Base-by-base conservation (phyloP, 1,140 invertebrate species). In the Philopotamus ludificatus region DNA sequence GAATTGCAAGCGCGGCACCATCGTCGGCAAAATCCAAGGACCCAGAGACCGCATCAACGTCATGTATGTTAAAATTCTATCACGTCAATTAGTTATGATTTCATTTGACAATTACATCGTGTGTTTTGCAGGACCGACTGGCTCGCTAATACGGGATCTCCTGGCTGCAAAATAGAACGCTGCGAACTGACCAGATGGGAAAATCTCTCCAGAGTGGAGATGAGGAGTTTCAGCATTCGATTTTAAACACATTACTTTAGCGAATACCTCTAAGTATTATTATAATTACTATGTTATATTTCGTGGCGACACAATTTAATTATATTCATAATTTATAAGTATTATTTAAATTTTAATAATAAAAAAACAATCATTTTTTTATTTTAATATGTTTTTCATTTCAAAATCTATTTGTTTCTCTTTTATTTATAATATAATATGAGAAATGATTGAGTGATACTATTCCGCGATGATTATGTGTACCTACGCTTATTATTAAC, bases 21-120 rank as follows among this genome's bases (percentile, higher is more conserved):
- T 95, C 50, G 81, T 92, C 0, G 93, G 93, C 18, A 92, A 93
- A 77, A 84, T 95, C 75, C 90, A 95, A 79, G 93, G 93, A 20
- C 81, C 81, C 12, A 91, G 90, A 74, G 79, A 84, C 4, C 83
- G 86, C 66, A 79, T 95, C 59, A 89, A 94, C 75, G 86, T 91
- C 75, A 91, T 95, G 93, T 94, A 82, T 87, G 89, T 85, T 60
- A 9, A 44, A 44, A 39, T 7, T 39, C n/a, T 39, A 39, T 8
- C 7, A 39, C 7, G 34, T 9, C n/a, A 12, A 44, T 2, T 44
- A 44, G 1, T 9, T 44, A 18, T 1, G n/a, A n/a, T n/a, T n/a
- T n/a, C n/a, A n/a, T n/a, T n/a, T n/a, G n/a, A n/a, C n/a, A 34
- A 34, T 34, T 34, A 34, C 4, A 34, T 4, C 28, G 28, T 8